Conservation (phyloP, 1,140 invertebrate genomes). For the Achroia grisella region DNA sequence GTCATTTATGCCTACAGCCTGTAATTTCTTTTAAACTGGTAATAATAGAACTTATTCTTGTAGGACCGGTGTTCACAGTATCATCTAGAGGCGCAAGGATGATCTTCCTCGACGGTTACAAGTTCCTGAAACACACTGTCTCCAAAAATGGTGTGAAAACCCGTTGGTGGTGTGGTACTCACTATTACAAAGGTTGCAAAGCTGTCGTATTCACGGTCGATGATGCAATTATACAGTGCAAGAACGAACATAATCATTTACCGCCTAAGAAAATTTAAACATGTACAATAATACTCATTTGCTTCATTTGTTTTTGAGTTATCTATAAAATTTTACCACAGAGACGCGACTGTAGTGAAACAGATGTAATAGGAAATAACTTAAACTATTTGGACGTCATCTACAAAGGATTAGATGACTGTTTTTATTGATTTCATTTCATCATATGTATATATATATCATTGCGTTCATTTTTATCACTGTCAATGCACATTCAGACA, state of each 20-base stretch:
- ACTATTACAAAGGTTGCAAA: constrained; percentile 17
- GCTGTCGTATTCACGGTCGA: constrained; percentile 22
- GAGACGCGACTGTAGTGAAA: no score
- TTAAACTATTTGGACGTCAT: no score
- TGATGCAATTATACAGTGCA: constrained; percentile 14
- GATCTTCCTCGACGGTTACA: constrained; percentile 23
- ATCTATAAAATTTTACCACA: no score
- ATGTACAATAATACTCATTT: no score
- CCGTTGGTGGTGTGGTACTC: constrained; percentile 14
- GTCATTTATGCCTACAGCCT: no score
- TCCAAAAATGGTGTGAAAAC: constrained; percentile 7
- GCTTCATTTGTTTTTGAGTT: no score
- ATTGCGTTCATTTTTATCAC: no score
- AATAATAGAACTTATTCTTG: constrained; percentile 5
- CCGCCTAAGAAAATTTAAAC: neutral
- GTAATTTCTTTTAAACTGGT: neutral
- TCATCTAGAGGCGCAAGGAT: constrained; percentile 18
- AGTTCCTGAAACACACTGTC: constrained; percentile 19
- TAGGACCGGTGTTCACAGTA: constrained; percentile 19
- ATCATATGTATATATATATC: no score
- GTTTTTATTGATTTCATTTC: no score
- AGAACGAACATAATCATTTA: constrained; percentile 22
- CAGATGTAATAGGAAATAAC: no score
- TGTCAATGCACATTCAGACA: no score
- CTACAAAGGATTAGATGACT: no score